phyloP scores from a whole-genome alignment of 2,797 vertebrate genomes.

The Geotrypetes seraphini region DNA sequence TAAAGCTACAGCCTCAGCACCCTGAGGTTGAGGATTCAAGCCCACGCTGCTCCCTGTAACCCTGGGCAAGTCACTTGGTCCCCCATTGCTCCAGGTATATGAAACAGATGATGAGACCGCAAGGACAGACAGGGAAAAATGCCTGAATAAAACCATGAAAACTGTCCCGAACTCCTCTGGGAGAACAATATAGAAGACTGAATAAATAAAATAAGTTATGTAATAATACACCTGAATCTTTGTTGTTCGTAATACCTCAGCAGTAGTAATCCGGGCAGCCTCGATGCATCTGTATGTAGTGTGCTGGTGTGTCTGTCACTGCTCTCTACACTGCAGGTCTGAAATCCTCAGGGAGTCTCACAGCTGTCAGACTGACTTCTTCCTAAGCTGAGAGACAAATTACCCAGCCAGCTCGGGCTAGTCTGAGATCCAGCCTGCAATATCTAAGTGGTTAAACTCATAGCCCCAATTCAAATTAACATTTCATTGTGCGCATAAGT shows the following conservation, averaged over 20 bases:
- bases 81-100: too few species aligned
- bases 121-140: too few species aligned
- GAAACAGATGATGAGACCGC: too few species aligned
- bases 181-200: too few species aligned
- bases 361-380: conserved; percentile 56
- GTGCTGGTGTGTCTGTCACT: conserved; percentile 41
- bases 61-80: too few species aligned
- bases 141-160: too few species aligned
- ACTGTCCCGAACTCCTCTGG: too few species aligned
- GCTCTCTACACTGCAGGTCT: conserved; percentile 40
- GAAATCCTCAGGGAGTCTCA: conserved; percentile 46
- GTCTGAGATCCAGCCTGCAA: conserved; percentile 34
- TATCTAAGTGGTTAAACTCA: conserved; percentile 31
- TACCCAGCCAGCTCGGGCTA: conserved; percentile 38
- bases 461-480: conserved; percentile 13
- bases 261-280: conserved; percentile 33
- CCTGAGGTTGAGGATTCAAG: too few species aligned
- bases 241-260: conserved; percentile 39
- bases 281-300: conserved; percentile 48
- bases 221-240: conserved; percentile 32
- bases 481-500: conserved; percentile 4
- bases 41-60: too few species aligned
- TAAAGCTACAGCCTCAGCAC: too few species aligned
- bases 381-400: conserved; percentile 45
- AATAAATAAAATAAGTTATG: too few species aligned